Conservation (phyloP, 2,888 invertebrate genomes). For the Idaea biselata region DNA sequence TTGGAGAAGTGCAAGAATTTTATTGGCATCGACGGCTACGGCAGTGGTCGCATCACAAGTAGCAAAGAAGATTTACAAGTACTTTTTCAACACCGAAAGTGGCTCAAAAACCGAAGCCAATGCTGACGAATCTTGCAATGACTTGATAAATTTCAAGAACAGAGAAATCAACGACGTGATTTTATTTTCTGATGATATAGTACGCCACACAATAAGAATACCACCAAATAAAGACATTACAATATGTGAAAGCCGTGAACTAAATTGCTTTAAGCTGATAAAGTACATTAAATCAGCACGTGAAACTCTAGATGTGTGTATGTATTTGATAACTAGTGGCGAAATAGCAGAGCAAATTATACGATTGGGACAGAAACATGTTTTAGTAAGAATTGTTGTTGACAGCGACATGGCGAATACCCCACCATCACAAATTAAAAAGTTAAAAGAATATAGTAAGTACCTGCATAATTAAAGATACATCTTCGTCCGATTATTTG, state of each 20-base stretch:
- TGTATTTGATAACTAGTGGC: slow-evolving; percentile 74
- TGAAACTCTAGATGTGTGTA: slow-evolving; percentile 74
- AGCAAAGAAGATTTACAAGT: slow-evolving; percentile 61
- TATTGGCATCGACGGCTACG: slow-evolving; percentile 69
- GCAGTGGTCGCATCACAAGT: slow-evolving; percentile 66
- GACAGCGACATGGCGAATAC: slow-evolving; percentile 75
- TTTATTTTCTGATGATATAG: slow-evolving; percentile 68
- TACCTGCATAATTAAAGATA: slow-evolving; percentile 19
- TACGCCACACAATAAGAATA: slow-evolving; percentile 60
- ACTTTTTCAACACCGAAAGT: slow-evolving; percentile 49
- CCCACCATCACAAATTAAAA: slow-evolving; percentile 72
- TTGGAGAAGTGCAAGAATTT: slow-evolving; percentile 68
- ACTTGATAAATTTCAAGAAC: slow-evolving; percentile 53
- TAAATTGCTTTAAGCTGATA: slow-evolving; percentile 71
- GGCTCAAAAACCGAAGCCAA: slow-evolving; percentile 36
- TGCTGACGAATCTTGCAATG: slow-evolving; percentile 53
- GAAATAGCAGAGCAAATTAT: slow-evolving; percentile 74
- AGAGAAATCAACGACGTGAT: slow-evolving; percentile 75
- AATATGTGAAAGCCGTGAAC: slow-evolving; percentile 67
- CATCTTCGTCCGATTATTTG: too few species aligned
- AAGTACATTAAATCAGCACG: slow-evolving; percentile 73
- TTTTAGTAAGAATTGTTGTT: slow-evolving; percentile 70
- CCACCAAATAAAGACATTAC: slow-evolving; percentile 62
- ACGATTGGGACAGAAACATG: slow-evolving; percentile 69
- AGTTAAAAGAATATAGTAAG: slow-evolving; percentile 71